Conservation (phyloP, 2,888 invertebrate species). For the Mechanitis mazaeus region DNA sequence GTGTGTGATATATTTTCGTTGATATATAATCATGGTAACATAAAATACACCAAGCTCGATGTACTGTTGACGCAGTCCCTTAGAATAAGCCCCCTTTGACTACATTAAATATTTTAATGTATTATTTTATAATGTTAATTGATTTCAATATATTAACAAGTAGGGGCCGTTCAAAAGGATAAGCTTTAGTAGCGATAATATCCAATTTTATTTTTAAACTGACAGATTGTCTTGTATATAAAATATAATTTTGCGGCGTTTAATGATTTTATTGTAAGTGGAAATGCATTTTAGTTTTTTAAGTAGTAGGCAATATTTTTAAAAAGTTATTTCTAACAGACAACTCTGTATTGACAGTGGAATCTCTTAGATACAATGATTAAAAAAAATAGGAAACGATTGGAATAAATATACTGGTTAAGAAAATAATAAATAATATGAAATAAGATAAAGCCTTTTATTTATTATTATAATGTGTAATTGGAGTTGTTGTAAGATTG, state of each 20-base stretch:
- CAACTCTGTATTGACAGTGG: slow-evolving; percentile 62
- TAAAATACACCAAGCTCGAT: slow-evolving; percentile 70
- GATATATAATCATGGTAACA: slow-evolving; percentile 62
- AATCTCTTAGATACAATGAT: slow-evolving; percentile 75
- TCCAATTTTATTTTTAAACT: slow-evolving; percentile 63
- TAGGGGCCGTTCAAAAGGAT: slow-evolving; percentile 57
- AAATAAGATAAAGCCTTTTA: slow-evolving; percentile 46
- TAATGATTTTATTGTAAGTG: slow-evolving; percentile 66
- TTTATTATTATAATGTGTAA: slow-evolving; percentile 17
- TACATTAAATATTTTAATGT: slow-evolving; percentile 21
- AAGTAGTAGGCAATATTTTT: slow-evolving; percentile 75
- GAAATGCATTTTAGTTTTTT: slow-evolving; percentile 75
- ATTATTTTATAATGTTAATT: slow-evolving; percentile 27
- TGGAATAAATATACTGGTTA: slow-evolving; percentile 75
- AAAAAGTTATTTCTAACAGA: slow-evolving; percentile 71
- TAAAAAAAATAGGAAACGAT: slow-evolving; percentile 74
- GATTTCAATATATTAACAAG: slow-evolving; percentile 21
- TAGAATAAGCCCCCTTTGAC: slow-evolving; percentile 53
- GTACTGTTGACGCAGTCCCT: slow-evolving; percentile 52
- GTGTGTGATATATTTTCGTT: slow-evolving; percentile 39
- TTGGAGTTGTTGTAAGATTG: background rate
- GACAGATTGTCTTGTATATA: slow-evolving; percentile 72
- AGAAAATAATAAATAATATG: slow-evolving; percentile 76
- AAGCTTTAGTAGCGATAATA: slow-evolving; percentile 55
- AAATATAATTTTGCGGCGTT: slow-evolving; percentile 72